Percentiles rank a stretch among this genome's conserved stretches.
These are phyloP conservation scores for Lepus europaeus DNA, from an alignment of 2,113 vertebrate genomes.

Conservation along the genomic window DNA sequence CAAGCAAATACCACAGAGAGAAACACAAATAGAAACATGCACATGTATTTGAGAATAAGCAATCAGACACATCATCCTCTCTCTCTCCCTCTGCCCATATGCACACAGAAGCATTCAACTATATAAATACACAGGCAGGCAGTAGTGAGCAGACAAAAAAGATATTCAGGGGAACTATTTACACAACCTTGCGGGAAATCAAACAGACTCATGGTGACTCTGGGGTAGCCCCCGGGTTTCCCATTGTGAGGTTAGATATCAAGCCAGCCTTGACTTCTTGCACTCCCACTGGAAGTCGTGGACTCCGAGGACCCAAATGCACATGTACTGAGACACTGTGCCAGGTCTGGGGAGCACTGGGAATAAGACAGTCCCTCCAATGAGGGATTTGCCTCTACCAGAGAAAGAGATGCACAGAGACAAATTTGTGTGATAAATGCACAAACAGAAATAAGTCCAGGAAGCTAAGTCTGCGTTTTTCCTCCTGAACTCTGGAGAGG, in stretches of 20 bases:
- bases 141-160: background rate
- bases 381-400: background rate
- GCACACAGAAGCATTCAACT: background rate
- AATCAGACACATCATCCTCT: background rate
- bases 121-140: accelerated
- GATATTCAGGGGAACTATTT: background rate
- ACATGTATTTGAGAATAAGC: background rate
- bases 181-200: background rate
- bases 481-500: background rate
- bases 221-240: background rate
- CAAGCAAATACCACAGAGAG: background rate
- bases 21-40: background rate
- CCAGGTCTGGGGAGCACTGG: no score
- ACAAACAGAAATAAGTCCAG: background rate
- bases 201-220: background rate
- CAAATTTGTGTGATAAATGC: background rate
- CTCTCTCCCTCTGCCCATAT: background rate
- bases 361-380: background rate
- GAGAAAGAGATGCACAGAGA: background rate
- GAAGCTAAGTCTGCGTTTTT: background rate
- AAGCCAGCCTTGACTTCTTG: background rate
- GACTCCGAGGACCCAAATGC: background rate
- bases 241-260: background rate
- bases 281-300: background rate
- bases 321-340: background rate